Percentiles rank a stretch among this genome's conserved stretches.
Evolutionary conservation across 1,140 invertebrate species (phyloP).

Genomic region (Stenopsyche tienmushanensis): DNA sequence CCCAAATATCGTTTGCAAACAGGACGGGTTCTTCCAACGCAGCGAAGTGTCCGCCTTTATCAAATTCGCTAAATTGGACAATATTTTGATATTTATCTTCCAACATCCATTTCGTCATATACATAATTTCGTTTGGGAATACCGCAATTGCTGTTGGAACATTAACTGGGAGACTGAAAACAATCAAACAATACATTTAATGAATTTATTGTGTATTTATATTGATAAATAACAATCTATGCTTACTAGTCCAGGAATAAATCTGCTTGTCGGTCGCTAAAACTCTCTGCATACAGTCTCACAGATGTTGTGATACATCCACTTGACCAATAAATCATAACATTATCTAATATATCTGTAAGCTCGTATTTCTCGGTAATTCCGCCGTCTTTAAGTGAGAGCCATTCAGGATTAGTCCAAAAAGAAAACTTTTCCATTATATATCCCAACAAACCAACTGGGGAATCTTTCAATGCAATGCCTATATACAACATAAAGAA

Average conservation of each 20-base stretch:
- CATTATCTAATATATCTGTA: conserved; percentile 79
- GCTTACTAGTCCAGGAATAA: conserved; percentile 54
- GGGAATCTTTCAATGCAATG: conserved; percentile 63
- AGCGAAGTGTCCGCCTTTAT: conserved; percentile 74
- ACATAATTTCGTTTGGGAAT: conserved; percentile 60
- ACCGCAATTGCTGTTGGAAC: conserved; percentile 61
- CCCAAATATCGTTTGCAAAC: conserved; percentile 60
- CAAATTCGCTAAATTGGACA: conserved; percentile 57
- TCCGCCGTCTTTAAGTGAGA: conserved; percentile 64
- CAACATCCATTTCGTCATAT: conserved; percentile 54
- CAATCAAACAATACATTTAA: not conserved
- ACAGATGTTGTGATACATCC: conserved; percentile 75
- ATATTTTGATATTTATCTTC: conserved; percentile 57
- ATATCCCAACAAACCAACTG: conserved; percentile 72
- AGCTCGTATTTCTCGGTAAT: conserved; percentile 58
- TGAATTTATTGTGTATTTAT: not conserved
- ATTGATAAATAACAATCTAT: not conserved
- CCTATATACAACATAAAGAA: no score
- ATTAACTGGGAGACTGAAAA: conserved; percentile 47
- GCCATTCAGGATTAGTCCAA: conserved; percentile 65
- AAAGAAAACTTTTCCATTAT: conserved; percentile 80
- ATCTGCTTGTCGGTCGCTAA: conserved; percentile 48
- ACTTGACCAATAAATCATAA: conserved; percentile 87
- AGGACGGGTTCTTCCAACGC: conserved; percentile 71
- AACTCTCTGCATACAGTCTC: conserved; percentile 72